Evolutionary conservation across 2,797 vertebrate genomes (phyloP).

Genomic region (Schizopygopsis malacanthus): DNA sequence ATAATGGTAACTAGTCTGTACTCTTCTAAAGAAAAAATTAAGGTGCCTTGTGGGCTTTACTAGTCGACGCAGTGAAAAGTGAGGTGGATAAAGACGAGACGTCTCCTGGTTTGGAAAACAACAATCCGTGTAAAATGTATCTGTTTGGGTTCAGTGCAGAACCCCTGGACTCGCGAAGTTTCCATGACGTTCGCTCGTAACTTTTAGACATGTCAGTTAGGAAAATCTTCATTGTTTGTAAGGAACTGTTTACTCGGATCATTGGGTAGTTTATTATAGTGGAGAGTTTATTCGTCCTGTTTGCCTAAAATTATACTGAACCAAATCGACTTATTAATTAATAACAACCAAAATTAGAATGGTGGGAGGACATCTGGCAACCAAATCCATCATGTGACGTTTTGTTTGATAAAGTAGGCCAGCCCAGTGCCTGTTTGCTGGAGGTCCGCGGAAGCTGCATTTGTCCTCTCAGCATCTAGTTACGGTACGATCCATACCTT

Average conservation of each 20-base stretch:
- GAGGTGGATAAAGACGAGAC: background rate
- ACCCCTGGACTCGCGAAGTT: background rate
- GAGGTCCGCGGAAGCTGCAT: background rate
- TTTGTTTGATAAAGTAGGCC: background rate
- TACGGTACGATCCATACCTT: background rate
- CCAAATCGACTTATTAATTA: background rate
- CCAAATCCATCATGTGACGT: conserved; percentile 17
- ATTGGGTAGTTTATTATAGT: background rate
- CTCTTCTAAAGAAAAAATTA: background rate
- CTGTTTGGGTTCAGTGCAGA: background rate
- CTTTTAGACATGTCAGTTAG: background rate
- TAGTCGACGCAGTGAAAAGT: background rate
- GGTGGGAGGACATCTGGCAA: conserved; percentile 2
- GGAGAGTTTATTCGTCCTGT: background rate
- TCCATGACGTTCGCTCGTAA: conserved; percentile 8
- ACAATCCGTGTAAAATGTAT: background rate
- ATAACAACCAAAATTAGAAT: background rate
- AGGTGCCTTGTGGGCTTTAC: background rate
- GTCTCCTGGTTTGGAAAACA: background rate
- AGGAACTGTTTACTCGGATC: background rate
- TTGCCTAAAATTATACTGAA: background rate
- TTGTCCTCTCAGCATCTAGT: background rate
- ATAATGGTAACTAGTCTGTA: too few species aligned
- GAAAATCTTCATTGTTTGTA: background rate
- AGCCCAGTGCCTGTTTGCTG: background rate